Evolutionary conservation across 2,113 vertebrate species (phyloP).

Genomic region (Copsychus sechellarum): DNA sequence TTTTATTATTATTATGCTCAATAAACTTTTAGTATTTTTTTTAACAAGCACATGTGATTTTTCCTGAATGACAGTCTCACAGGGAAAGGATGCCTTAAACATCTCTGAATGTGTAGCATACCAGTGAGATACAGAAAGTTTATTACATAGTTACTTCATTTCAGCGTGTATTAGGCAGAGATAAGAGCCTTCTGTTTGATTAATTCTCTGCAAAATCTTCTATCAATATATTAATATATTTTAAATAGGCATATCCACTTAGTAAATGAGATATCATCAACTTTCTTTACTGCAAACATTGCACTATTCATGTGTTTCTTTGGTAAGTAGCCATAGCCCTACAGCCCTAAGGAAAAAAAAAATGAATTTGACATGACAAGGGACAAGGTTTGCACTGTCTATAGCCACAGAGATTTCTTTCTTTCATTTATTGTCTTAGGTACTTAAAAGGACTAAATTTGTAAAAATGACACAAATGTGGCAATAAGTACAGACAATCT

Average conservation of each 20-base stretch:
- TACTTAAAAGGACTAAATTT: not conserved
- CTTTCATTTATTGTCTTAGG: not conserved
- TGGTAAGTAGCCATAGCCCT: not conserved
- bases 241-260: not conserved
- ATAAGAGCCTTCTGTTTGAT: constrained; percentile 7
- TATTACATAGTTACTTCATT: not conserved
- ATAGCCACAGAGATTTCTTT: not conserved
- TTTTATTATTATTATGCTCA: constrained; percentile 60
- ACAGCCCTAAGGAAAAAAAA: not conserved
- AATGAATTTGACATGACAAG: not conserved
- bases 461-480: not conserved
- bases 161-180: not conserved
- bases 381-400: not conserved
- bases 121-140: not conserved
- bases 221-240: constrained; percentile 14
- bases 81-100: not conserved
- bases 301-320: not conserved
- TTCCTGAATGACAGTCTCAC: not conserved
- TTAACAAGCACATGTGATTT: constrained; percentile 29
- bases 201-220: not conserved
- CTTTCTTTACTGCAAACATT: not conserved
- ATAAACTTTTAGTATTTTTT: constrained; percentile 39
- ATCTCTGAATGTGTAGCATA: not conserved
- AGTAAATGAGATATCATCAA: constrained; percentile 25
- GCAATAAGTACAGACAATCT: not conserved